Evolutionary conservation across 2,888 invertebrate genomes (phyloP).

Genomic region (Lamellibrachia columna): DNA sequence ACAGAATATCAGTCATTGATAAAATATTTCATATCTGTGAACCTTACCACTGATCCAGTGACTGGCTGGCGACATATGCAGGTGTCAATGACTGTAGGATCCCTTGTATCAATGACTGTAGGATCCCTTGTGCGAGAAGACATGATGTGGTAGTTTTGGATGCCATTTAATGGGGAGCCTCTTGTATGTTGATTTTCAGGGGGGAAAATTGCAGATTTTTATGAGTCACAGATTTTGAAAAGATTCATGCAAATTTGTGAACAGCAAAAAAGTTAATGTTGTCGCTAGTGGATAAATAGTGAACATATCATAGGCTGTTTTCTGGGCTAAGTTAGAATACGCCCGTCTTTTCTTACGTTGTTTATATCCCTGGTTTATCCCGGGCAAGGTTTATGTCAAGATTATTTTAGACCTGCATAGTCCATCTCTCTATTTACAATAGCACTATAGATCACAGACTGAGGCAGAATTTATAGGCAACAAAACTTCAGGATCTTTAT

Average conservation of each 20-base stretch:
- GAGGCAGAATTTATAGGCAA: not conserved
- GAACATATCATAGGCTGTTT: not conserved
- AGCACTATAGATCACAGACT: not conserved
- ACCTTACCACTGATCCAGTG: too few relatives aligned
- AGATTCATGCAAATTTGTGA: not conserved
- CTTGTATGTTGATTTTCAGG: not conserved
- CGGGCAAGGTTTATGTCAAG: not conserved
- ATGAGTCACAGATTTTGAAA: not conserved
- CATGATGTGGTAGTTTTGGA: not conserved
- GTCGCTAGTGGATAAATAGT: not conserved
- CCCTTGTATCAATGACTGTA: too few relatives aligned
- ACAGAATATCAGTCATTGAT: not conserved
- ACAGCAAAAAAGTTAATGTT: not conserved
- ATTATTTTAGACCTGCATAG: not conserved
- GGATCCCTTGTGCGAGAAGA: not conserved
- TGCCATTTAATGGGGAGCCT: not conserved
- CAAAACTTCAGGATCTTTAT: not conserved
- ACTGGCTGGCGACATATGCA: too few relatives aligned
- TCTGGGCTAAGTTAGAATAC: constrained; percentile 3
- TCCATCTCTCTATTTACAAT: not conserved
- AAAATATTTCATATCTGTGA: not conserved
- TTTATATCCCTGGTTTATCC: not conserved
- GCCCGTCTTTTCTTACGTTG: not conserved
- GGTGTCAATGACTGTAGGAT: too few relatives aligned
- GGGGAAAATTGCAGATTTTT: not conserved